Evolutionary conservation across 2,797 vertebrate genomes (phyloP).

Genomic region (Anableps anableps): DNA sequence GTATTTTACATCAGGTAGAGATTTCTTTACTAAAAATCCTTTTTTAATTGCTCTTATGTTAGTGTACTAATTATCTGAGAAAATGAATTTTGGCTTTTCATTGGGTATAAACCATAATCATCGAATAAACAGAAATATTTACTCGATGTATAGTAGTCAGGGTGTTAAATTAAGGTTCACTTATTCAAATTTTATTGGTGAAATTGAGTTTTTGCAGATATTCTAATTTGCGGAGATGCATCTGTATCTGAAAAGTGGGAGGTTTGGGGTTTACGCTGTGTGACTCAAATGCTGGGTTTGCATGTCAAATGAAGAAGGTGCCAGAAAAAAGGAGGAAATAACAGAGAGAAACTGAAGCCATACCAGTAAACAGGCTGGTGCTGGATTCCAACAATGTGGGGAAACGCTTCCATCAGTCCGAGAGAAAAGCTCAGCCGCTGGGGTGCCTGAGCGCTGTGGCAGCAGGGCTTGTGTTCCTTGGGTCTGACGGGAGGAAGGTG

Average conservation of each 20-base stretch:
- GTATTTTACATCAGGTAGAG: background rate
- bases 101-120: background rate
- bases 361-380: conserved; percentile 78
- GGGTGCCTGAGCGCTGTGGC: conserved; percentile 63
- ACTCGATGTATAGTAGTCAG: background rate
- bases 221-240: background rate
- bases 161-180: background rate
- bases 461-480: conserved; percentile 51
- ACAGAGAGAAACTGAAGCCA: conserved; percentile 50
- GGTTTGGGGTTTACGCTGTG: conserved; percentile 9
- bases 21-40: background rate
- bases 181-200: background rate
- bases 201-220: background rate
- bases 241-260: background rate
- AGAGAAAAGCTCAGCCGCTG: conserved; percentile 67
- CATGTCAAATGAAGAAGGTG: conserved; percentile 36
- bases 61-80: background rate
- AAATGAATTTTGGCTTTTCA: background rate
- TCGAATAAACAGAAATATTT: background rate
- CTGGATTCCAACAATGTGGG: conserved; percentile 81
- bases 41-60: conserved; percentile 2
- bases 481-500: conserved; percentile 62
- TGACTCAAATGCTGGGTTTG: conserved; percentile 30
- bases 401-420: conserved; percentile 72
- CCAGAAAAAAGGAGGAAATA: conserved; percentile 6